These are phyloP conservation scores for Pachliopta kotzebuea DNA, from an alignment of 2,888 invertebrate genomes.

Conservation along the genomic window DNA sequence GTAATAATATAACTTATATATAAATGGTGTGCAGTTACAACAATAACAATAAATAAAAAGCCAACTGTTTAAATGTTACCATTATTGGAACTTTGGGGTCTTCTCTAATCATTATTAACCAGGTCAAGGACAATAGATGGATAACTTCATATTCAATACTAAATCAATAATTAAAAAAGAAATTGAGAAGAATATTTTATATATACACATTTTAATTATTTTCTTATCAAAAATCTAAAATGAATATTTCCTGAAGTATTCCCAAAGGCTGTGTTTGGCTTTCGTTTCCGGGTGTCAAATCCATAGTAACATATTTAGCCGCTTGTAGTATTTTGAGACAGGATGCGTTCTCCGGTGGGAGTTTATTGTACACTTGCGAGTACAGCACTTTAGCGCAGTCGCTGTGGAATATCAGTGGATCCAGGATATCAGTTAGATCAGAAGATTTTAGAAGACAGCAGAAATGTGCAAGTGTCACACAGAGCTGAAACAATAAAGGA, in stretches of 20 bases:
- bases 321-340: conserved; percentile 68
- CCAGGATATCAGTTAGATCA: conserved; percentile 80
- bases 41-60: too few relatives aligned
- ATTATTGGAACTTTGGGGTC: too few relatives aligned
- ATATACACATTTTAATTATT: background rate
- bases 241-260: conserved; percentile 72
- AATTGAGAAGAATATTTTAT: background rate
- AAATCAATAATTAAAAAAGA: background rate
- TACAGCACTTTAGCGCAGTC: conserved; percentile 63
- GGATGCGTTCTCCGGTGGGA: conserved; percentile 67
- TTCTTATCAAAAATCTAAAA: conserved; percentile 63
- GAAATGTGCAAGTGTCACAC: conserved; percentile 87
- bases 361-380: conserved; percentile 60
- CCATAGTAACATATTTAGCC: conserved; percentile 71
- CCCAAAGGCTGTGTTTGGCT: conserved; percentile 58
- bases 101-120: too few relatives aligned
- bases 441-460: conserved; percentile 78
- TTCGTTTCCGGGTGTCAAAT: conserved; percentile 54
- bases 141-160: background rate
- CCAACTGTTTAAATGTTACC: too few relatives aligned
- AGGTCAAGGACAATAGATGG: too few relatives aligned
- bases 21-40: too few relatives aligned
- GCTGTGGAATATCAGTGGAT: conserved; percentile 71
- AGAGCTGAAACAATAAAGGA: conserved; percentile 78
- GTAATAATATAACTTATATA: too few relatives aligned